Evolutionary conservation across 2,888 invertebrate species (phyloP).

Genomic region (Idaea dimidiata): DNA sequence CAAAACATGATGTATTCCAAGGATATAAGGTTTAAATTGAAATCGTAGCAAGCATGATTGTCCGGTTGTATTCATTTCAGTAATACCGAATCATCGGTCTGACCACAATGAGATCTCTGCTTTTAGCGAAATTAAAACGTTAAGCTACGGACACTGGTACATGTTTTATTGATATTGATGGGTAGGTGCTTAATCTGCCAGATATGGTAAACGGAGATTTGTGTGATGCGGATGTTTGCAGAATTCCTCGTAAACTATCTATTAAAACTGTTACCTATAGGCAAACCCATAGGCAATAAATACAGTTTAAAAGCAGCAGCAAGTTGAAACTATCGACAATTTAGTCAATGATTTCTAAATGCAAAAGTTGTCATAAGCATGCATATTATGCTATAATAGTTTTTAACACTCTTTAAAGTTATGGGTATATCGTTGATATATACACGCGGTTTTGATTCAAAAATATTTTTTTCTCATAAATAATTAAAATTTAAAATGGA

Average conservation of each 20-base stretch:
- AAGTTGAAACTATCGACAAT: too few species aligned
- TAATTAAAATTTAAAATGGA: conserved; percentile 39
- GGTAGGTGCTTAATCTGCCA: conserved; percentile 20
- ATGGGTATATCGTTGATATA: too few species aligned
- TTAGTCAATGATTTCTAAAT: too few species aligned
- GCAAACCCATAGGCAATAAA: neutral
- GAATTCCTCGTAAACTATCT: neutral
- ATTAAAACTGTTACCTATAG: neutral
- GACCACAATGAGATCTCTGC: conserved; percentile 71
- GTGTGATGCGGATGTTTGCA: neutral
- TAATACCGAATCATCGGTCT: conserved; percentile 60
- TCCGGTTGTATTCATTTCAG: conserved; percentile 19
- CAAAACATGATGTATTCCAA: conserved; percentile 10
- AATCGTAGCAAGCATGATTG: conserved; percentile 6
- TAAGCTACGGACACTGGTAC: conserved; percentile 42
- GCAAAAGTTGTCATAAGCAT: too few species aligned
- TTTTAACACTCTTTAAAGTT: neutral
- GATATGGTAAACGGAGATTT: neutral
- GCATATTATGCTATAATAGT: neutral
- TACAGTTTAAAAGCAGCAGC: too few species aligned
- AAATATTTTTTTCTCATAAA: neutral
- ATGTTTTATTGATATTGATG: conserved; percentile 66
- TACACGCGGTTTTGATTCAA: conserved; percentile 15
- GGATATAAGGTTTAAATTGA: conserved; percentile 17
- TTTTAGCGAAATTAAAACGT: conserved; percentile 75